Conservation (phyloP, 1,140 invertebrate genomes). For the Metopolophium dirhodum region DNA sequence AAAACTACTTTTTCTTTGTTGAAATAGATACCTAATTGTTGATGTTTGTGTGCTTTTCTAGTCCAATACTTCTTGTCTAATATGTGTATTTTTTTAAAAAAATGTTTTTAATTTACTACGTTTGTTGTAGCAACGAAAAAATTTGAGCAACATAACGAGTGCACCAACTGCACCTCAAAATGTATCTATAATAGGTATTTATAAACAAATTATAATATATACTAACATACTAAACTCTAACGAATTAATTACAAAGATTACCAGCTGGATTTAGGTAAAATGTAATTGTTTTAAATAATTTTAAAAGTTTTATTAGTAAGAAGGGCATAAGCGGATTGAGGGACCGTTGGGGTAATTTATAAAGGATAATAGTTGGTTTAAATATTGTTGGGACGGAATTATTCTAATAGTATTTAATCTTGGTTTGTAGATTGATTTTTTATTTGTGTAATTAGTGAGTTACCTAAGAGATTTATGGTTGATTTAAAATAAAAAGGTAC, state of each 20-base stretch:
- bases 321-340: no score
- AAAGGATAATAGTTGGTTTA: no score
- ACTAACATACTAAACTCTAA: neutral
- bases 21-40: neutral
- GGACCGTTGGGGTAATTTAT: no score
- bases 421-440: no score
- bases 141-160: neutral
- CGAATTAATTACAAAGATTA: neutral
- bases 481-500: no score
- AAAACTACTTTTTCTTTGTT: neutral
- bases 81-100: neutral
- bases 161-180: neutral
- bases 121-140: neutral
- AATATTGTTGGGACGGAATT: no score
- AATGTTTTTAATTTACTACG: neutral
- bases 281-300: neutral
- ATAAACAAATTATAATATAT: no score
- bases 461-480: no score
- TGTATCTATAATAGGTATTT: neutral
- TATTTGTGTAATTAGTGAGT: no score
- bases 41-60: neutral
- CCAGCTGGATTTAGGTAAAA: neutral
- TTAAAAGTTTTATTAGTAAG: no score
- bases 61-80: neutral
- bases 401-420: no score